Evolutionary conservation across 2,888 invertebrate genomes (phyloP).

Genomic region (Megastigmus dorsalis): DNA sequence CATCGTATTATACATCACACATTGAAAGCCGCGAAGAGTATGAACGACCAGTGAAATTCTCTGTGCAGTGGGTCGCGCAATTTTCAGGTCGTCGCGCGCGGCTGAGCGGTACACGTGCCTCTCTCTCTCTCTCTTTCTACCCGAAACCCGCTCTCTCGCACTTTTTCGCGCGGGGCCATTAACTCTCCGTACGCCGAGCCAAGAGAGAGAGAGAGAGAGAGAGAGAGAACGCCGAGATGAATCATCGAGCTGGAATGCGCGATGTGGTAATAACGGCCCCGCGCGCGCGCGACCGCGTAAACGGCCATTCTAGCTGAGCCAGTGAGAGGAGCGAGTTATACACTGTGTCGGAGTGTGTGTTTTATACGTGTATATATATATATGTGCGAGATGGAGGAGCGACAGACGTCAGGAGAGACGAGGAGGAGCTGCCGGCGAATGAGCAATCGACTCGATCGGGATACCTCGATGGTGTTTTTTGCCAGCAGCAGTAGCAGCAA

Average conservation of each 20-base stretch:
- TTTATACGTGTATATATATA: too few species aligned
- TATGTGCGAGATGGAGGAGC: background rate
- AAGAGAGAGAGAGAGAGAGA: background rate
- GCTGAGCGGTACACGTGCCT: too few species aligned
- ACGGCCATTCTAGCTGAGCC: background rate
- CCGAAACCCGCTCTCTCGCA: background rate
- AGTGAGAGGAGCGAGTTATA: background rate
- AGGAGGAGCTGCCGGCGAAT: background rate
- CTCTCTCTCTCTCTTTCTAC: too few species aligned
- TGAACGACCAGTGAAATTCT: too few species aligned
- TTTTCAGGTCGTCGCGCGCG: too few species aligned
- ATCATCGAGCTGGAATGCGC: constrained; percentile 39
- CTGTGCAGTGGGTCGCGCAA: too few species aligned
- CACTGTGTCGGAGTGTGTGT: background rate
- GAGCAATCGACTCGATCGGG: background rate
- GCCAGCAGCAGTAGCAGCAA: too few species aligned
- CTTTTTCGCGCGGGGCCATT: background rate
- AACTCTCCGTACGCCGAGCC: background rate
- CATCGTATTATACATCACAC: too few species aligned
- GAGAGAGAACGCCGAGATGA: constrained; percentile 18
- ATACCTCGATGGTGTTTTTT: too few species aligned
- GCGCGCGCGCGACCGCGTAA: constrained; percentile 1
- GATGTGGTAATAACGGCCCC: constrained; percentile 43
- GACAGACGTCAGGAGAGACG: background rate
- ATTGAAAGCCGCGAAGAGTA: too few species aligned